Percentiles rank a stretch among this genome's conserved stretches.
phyloP scores from a whole-genome alignment of 2,113 vertebrate species.

The Sebastes fasciatus region DNA sequence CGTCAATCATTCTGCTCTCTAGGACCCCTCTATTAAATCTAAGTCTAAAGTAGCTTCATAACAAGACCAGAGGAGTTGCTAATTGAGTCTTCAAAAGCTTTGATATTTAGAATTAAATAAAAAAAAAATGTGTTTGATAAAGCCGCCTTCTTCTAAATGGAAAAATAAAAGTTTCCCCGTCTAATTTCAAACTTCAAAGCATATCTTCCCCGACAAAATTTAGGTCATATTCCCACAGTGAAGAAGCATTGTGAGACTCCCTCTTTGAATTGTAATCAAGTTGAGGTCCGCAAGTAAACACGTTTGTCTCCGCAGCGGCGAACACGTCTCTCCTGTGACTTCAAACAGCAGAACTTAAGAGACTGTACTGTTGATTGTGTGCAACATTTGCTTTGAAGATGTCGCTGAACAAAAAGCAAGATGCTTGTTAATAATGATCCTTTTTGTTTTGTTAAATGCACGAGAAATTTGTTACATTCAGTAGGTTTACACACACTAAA shows the following conservation, averaged over 20 bases:
- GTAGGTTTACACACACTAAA: not conserved
- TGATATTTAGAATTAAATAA: slow-evolving; percentile 73
- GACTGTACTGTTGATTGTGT: not conserved
- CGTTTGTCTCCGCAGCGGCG: slow-evolving; percentile 68
- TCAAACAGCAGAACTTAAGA: slow-evolving; percentile 53
- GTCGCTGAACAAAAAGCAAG: slow-evolving; percentile 14
- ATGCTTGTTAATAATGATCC: slow-evolving; percentile 28
- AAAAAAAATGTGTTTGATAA: slow-evolving; percentile 45
- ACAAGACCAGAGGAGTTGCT: slow-evolving; percentile 50
- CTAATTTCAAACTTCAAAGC: slow-evolving; percentile 88
- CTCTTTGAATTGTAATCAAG: slow-evolving; percentile 86
- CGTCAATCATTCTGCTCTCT: not conserved
- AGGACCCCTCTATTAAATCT: slow-evolving; percentile 30
- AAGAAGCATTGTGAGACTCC: slow-evolving; percentile 83
- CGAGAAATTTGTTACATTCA: not conserved
- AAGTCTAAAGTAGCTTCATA: slow-evolving; percentile 31
- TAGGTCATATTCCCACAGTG: slow-evolving; percentile 85
- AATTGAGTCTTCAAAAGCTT: slow-evolving; percentile 71
- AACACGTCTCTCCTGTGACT: slow-evolving; percentile 42
- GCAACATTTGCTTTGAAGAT: slow-evolving; percentile 26
- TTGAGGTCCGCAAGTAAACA: slow-evolving; percentile 81
- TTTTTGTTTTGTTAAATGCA: slow-evolving; percentile 42
- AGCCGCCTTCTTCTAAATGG: slow-evolving; percentile 61
- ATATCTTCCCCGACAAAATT: slow-evolving; percentile 81
- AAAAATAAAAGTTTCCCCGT: slow-evolving; percentile 77